Percentiles rank a stretch among this genome's conserved stretches.
These are phyloP conservation scores for Eilema depressum DNA, from an alignment of 2,888 invertebrate genomes.

Conservation along the genomic window DNA sequence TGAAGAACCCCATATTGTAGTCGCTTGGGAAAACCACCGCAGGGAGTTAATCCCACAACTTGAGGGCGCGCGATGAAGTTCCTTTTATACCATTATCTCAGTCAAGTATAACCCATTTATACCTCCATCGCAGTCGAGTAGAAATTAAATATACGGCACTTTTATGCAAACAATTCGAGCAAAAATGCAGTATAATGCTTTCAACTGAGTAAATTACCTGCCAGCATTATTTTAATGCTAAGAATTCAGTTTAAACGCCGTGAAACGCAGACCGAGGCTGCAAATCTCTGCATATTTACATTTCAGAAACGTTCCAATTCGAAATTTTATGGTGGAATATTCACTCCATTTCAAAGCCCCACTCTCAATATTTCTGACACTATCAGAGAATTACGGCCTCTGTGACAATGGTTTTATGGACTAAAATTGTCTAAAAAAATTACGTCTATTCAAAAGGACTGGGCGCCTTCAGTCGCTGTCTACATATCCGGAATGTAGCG, in stretches of 20 bases:
- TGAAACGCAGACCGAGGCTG: slow-evolving; percentile 12
- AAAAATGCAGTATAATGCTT: slow-evolving; percentile 6
- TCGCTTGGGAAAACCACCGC: no score
- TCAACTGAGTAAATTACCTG: neutral
- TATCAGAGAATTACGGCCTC: slow-evolving; percentile 21
- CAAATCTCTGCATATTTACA: slow-evolving; percentile 26
- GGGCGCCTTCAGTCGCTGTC: slow-evolving; percentile 53
- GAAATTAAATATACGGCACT: neutral
- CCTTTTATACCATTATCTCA: no score
- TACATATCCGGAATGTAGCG: slow-evolving; percentile 55
- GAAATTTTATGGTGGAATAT: slow-evolving; percentile 36
- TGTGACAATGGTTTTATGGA: slow-evolving; percentile 20
- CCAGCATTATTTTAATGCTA: neutral
- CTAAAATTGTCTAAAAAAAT: slow-evolving; percentile 20
- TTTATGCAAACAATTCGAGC: neutral
- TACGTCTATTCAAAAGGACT: slow-evolving; percentile 42
- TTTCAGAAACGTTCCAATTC: slow-evolving; percentile 29
- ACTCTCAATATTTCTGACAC: slow-evolving; percentile 17
- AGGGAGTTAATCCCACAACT: no score
- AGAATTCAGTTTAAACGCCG: slow-evolving; percentile 4
- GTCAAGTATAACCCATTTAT: neutral
- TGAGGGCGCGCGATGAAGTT: no score
- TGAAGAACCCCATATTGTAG: no score
- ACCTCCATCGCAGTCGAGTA: neutral
- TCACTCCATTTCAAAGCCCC: slow-evolving; percentile 23